A percentile compares a stretch with the other conserved stretches of the same genome.
Conservation (phyloP, 1,140 invertebrate genomes). For the Lepeophtheirus salmonis region DNA sequence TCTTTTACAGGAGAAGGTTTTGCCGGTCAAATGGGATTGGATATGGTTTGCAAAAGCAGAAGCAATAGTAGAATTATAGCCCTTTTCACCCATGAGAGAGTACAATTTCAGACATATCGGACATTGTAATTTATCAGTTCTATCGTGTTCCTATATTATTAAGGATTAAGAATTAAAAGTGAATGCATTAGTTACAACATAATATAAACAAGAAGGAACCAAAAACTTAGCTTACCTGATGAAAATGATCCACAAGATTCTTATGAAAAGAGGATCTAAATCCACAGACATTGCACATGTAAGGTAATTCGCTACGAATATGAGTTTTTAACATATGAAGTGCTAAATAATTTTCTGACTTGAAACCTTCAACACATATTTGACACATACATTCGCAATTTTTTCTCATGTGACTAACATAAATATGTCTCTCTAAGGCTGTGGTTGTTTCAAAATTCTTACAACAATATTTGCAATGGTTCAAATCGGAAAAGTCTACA, state of each 20-base stretch:
- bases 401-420: slow-evolving; percentile 17
- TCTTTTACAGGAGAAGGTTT: not conserved
- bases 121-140: slow-evolving; percentile 14
- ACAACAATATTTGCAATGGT: slow-evolving; percentile 30
- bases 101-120: slow-evolving; percentile 10
- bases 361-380: slow-evolving; percentile 1
- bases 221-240: too few species aligned
- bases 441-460: slow-evolving; percentile 31
- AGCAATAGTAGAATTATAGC: not conserved
- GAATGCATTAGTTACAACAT: too few species aligned
- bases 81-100: slow-evolving; percentile 1
- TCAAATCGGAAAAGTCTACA: slow-evolving; percentile 29
- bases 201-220: too few species aligned
- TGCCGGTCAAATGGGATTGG: slow-evolving; percentile 1
- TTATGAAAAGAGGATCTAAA: slow-evolving; percentile 1
- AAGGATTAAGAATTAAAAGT: too few species aligned
- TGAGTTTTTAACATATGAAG: slow-evolving; percentile 3
- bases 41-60: not conserved
- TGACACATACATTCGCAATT: not conserved
- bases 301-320: slow-evolving; percentile 8
- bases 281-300: slow-evolving; percentile 8
- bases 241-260: slow-evolving; percentile 8
- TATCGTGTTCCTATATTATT: slow-evolving; percentile 10
- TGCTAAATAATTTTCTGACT: not conserved
- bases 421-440: slow-evolving; percentile 31